Base-by-base conservation (phyloP, 2,113 vertebrate species). In the Siniperca knerii region DNA sequence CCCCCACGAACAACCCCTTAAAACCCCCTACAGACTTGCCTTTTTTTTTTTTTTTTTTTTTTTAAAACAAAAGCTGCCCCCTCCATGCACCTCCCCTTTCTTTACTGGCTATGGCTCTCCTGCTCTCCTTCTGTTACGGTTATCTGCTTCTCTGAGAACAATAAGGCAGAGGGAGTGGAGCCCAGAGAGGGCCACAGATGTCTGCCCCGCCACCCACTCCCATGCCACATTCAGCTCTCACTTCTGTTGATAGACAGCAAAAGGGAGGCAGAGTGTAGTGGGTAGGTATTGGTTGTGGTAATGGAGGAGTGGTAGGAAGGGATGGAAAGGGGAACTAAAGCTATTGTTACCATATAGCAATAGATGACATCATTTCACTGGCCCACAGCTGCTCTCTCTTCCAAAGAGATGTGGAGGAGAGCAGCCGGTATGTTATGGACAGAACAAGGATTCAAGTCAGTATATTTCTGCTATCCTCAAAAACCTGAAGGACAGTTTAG, bases 131-230 rank as follows among this genome's bases (percentile, higher is more conserved):
- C 85, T 90, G 89, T 88, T 89, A 90, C 87, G 85, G 84, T 86
- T 86, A 91, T 92, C 83, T 81, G 80, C 87, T 87, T 82, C 69
- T 71, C 85, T 77, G 73, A 77, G 78, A 91, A 94, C 89, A 93
- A 91, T 91, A 70, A 82, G 42, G 74, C 61, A 0, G 6, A 77
- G 70, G 78, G 76, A 78, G 46, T 78, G 61, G 76, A 86, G 75
- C 70, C 86, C 61, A 85, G 5, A 79, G 54, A 86, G 68, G 80
- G 81, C 66, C 88, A 76, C 89, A 92, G 87, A 86, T 91, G 87
- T 83, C 84, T 61, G 66, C 60, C 83, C 77, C 1, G 1, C 25
- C 77, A 65, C 79, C 77, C 67, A 61, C 75, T 79, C 75, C 71
- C 80, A 74, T 35, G 65, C 67, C 78, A 83, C 68, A 92, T 69